Evolutionary conservation across 2,113 vertebrate genomes (phyloP).

Genomic region (Eulacestoma nigropectus): DNA sequence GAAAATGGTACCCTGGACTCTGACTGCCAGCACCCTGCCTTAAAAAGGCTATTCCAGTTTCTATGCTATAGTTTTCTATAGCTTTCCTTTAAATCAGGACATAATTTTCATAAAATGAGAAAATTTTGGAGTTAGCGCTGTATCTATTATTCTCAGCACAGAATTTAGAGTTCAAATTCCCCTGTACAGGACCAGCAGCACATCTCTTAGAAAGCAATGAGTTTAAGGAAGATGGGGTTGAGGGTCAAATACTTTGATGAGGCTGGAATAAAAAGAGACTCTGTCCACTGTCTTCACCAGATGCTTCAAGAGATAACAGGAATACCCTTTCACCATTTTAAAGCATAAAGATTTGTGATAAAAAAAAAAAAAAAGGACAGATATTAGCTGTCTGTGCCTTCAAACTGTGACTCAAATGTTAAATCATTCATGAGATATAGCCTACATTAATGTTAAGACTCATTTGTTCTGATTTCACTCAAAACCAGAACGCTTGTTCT

Average conservation of each 20-base stretch:
- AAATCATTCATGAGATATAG: constrained; percentile 28
- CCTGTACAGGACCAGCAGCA: neutral
- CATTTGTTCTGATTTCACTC: constrained; percentile 48
- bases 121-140: neutral
- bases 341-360: neutral
- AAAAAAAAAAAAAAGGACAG: neutral
- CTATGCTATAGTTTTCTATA: neutral
- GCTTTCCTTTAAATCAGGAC: neutral
- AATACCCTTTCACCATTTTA: neutral
- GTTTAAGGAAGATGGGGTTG: neutral
- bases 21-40: neutral
- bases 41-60: neutral
- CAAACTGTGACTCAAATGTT: neutral
- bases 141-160: neutral
- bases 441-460: neutral
- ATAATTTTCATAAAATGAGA: neutral
- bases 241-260: neutral
- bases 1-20: neutral
- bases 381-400: neutral
- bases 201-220: neutral
- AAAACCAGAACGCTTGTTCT: neutral
- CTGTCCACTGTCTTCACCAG: neutral
- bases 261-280: neutral
- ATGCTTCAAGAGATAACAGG: neutral
- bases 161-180: neutral